These are phyloP conservation scores for Syndactyla subalaris DNA, from an alignment of 2,797 vertebrate species.

Conservation along the genomic window DNA sequence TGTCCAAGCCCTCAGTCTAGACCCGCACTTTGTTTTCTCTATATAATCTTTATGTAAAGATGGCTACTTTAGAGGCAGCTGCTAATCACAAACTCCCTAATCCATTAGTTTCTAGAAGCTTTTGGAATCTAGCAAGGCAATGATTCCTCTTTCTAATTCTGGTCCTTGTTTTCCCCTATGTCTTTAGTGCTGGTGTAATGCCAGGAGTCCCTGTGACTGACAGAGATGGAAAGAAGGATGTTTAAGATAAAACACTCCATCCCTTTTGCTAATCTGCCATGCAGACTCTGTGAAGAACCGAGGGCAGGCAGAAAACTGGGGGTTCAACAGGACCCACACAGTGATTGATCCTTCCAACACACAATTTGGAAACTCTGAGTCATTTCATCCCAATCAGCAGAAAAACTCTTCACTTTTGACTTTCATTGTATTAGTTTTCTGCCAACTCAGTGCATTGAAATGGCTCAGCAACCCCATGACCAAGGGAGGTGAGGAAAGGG, in stretches of 20 bases:
- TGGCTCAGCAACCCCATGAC: background rate
- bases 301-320: background rate
- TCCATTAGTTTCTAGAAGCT: background rate
- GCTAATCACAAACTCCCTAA: background rate
- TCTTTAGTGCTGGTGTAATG: background rate
- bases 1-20: background rate
- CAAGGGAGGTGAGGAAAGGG: background rate
- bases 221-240: background rate
- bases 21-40: background rate
- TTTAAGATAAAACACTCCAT: background rate
- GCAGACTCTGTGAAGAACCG: background rate
- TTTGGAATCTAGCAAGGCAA: background rate
- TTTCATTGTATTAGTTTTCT: background rate
- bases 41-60: background rate
- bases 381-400: background rate
- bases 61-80: background rate
- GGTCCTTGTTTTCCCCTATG: background rate
- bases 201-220: background rate
- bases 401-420: background rate
- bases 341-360: background rate
- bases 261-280: background rate
- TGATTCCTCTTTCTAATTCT: background rate
- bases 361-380: background rate
- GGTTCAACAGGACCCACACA: background rate
- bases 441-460: background rate